Evolutionary conservation across 2,113 vertebrate species (phyloP), one percentile per base, ranked within the genome.

Genomic region (Phocoena phocoena): DNA sequence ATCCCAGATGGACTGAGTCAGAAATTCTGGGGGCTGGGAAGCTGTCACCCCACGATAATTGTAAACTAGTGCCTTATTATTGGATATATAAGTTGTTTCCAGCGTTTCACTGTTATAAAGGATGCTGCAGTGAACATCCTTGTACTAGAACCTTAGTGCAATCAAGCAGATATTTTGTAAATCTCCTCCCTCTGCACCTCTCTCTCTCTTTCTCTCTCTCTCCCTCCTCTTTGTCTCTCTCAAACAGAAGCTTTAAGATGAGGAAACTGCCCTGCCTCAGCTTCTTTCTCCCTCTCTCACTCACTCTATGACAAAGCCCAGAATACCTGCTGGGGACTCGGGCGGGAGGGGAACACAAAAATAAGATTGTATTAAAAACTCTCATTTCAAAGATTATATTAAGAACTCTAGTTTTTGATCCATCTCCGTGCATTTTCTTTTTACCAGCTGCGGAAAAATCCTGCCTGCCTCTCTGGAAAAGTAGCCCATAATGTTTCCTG

Each of bases 61-160:
- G 17, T 79, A 20, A 74, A 60, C 41, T 8, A 31, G 36, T 55
- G 36, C 41, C 71, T 71, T 31, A 55, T 82, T 28, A 23, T 7
- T 15, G 44, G 38, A 58, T 26, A 12, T 2, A 47, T 4, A 13
- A 20, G 20, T 14, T 44, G 60, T 41, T 63, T 38, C 38, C 50
- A 31, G 1, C 26, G 33, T 11, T 70, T 44, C 44, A 15, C 36
- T 23, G 0, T 21, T 26, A 33, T 2, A 23, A 23, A 88, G 23
- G 33, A 6, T 0, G 8, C 26, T 18, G 18, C 26, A 3, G 1
- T 9, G 60, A 53, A 55, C n/a, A 28, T 1, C 50, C 60, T 36
- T 10, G 3, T 14, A 4, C 73, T n/a, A 44, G n/a, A 3, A 1
- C 5, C 23, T 12, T 3, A 13, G 1, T 9, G 28, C 41, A 28